Base-by-base conservation (phyloP, 1,140 invertebrate genomes). In the Anadara kagoshimensis region DNA sequence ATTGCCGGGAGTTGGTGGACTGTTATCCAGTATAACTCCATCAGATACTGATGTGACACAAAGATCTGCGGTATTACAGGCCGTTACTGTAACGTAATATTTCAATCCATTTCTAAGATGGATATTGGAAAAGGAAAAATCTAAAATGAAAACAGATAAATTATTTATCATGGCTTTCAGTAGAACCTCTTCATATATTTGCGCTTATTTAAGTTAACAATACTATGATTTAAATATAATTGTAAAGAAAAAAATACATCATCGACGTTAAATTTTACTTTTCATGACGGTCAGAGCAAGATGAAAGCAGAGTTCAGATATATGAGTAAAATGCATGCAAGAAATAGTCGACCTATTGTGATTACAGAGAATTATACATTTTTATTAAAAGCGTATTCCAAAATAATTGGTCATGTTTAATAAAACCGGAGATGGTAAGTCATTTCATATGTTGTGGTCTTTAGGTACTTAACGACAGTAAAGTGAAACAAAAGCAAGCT, bases 81-180 rank as follows among this genome's bases (percentile, higher is more conserved):
- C 82, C 7, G 72, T 78, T n/a, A 84, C 74, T 12, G 78, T 82
- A 0, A 73, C 75, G 51, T 75, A 82, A 63, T 84, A 84, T 36
- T 44, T 77, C 14, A 78, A 16, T 20, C 80, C 82, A n/a, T 62
- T 64, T 14, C 66, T 54, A n/a, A 82, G 69, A 20, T 53, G 49
- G n/a, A 77, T n/a, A 20, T 74, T 54, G 8, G 51, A 62, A 18
- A 77, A 26, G 10, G 29, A 44, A 70, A 73, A 69, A 61, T 73
- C 77, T 79, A 18, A 64, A 63, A n/a, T 24, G 5, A 58, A 45
- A n/a, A n/a, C n/a, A n/a, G n/a, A n/a, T n/a, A n/a, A n/a, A n/a
- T n/a, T n/a, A n/a, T n/a, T n/a, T n/a, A n/a, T n/a, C n/a, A n/a
- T n/a, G n/a, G n/a, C n/a, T n/a, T n/a, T n/a, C n/a, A n/a, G n/a